Base-by-base conservation (phyloP, 2,797 vertebrate genomes). In the Taenioides sp. region DNA sequence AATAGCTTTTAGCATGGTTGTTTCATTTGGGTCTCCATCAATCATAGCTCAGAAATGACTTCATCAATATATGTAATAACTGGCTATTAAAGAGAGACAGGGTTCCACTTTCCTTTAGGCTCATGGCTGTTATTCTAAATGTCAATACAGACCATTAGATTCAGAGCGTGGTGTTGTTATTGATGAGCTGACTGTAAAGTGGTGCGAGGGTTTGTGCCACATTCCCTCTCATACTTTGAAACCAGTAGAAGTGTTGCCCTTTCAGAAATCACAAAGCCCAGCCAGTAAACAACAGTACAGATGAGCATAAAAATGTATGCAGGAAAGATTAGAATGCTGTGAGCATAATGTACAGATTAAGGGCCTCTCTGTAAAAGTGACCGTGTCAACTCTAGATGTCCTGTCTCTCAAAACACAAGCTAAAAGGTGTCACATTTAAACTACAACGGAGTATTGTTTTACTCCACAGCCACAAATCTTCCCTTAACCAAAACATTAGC, bases 11-110 rank as follows among this genome's bases (percentile, higher is more conserved):
- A 11, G 22, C n/a, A 22, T 40, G 50, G 79, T 23, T 62, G 61
- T 63, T 72, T 23, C 10, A 4, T 50, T 27, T 67, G 12, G 65
- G 43, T 62, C 59, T 69, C 37, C 28, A 37, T 59, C 31, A 37
- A n/a, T 10, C 71, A 66, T 65, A 37, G 18, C 37, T 69, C 25
- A 59, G 65, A 63, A 70, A 83, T 47, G 27, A 76, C 49, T 70
- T 25, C n/a, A 60, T 71, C 62, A 54, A 72, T 61, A 72, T 25
- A 78, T 74, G 61, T 67, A 74, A 80, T 78, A 73, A 69, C 70
- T 43, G 70, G n/a, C 27, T 69, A 60, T 78, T 79, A 6, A 79
- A 80, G 60, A 34, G 10, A 62, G 60, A 37, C 31, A 62, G 9
- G 28, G 57, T 59, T 59, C 57, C 6, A 18, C 57, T 59, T 59